Base-by-base conservation (phyloP, 1,140 invertebrate genomes). In the Popillia japonica region DNA sequence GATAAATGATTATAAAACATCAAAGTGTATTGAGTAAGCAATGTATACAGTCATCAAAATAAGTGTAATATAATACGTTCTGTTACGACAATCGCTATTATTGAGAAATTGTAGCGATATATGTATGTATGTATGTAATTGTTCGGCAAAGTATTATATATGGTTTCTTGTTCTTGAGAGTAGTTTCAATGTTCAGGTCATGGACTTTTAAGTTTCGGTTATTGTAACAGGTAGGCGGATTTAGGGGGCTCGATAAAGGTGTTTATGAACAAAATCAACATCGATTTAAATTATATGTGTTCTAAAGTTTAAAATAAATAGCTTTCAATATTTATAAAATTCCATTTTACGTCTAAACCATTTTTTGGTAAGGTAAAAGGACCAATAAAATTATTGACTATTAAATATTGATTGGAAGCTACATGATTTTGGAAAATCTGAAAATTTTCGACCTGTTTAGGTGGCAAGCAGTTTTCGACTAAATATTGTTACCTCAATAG, bases 211-310 rank as follows among this genome's bases (percentile, higher is more conserved):
- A 17, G 48, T 55, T 55, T 17, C 3, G 2, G 48, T 55, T 55
- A 55, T 55, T n/a, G 48, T 55, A 44, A 44, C 42, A 55, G 48
- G 48, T 55, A 55, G 48, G 48, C 48, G 48, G 48, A 55, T 55
- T 55, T 55, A 55, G 48, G 48, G 48, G 48, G 48, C 48, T 55
- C 48, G 6, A 55, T 14, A 55, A 55, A 55, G 48, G 48, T 55
- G 48, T 55, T 55, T 55, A n/a, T n/a, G 48, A n/a, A 55, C 17
- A 48, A 48, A 48, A 48, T 48, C 44, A 14, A 48, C 17, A 55
- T 55, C 17, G 14, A 17, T 55, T 55, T 55, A 17, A 55, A 55
- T 55, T n/a, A 34, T 34, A 34, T 34, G 4, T 34, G 27, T 34
- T 34, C 4, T 4, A 34, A 34, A 1, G 27, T 34, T 34, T 34